Evolutionary conservation across 1,140 invertebrate genomes (phyloP), one percentile per base, ranked within the genome.

Genomic region (Bursaphelenchus mucronatus): DNA sequence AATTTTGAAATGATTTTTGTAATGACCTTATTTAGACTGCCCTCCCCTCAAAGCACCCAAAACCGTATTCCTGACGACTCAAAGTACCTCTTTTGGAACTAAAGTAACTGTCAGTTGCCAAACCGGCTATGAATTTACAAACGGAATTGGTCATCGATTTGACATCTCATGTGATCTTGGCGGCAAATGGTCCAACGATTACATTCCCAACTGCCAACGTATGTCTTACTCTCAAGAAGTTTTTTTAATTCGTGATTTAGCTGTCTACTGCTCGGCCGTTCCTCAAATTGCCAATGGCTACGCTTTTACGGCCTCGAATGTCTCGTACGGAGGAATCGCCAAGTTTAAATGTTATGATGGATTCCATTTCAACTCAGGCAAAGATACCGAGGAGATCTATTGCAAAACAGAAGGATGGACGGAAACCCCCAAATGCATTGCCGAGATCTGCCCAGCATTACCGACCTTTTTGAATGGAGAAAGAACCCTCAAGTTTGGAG

Each of bases 241-340:
- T 11, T 39, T 59, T 39, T 44, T 11, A 46, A 45, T 45, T n/a
- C 30, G 30, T 15, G 15, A 3, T 78, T 74, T 63, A 90, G 91
- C 94, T 85, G 90, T 94, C 15, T 97, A 96, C 80, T 97, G 93
- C 82, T 92, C 92, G 58, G 91, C 92, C 43, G 92, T 96, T 30
- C 93, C 93, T 62, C 92, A 95, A 85, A 96, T 96, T 63, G 90
- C 94, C 74, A 97, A 95, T 81, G 93, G 93, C 52, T 95, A 94
- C 81, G 94, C 92, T 0, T 92, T 94, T 78, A 90, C 89, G 53
- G 92, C 92, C 0, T 89, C 90, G 0, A 96, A 95, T 81, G 92
- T 96, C 3, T 95, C 92, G 0, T 96, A 91, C 74, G 87, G 87
- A 66, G 93, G 92, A 11, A 85, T 91, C 69, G 92, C 92, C 21